Evolutionary conservation across 2,888 invertebrate genomes (phyloP).

Genomic region (Amblyjoppa proteus): DNA sequence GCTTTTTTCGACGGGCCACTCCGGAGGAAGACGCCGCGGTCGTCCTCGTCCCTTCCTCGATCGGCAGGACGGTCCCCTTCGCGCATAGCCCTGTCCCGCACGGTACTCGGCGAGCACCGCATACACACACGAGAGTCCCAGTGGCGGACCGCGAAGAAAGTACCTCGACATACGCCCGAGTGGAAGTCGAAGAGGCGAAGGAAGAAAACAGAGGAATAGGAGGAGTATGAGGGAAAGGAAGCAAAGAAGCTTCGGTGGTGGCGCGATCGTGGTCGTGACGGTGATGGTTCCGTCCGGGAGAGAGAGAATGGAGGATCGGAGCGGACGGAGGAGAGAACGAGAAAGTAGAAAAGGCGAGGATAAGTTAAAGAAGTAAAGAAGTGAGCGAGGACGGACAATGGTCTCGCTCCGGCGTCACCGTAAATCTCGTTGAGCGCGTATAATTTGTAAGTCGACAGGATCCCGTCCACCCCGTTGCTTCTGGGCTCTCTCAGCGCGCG

Average conservation of each 20-base stretch:
- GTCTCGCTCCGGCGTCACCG: constrained; percentile 84
- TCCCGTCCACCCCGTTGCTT: constrained; percentile 66
- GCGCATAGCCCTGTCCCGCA: constrained; percentile 13
- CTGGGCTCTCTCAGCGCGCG: constrained; percentile 14
- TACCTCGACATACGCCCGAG: constrained; percentile 24
- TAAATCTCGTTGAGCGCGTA: constrained; percentile 85
- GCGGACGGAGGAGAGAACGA: constrained; percentile 53
- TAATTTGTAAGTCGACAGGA: constrained; percentile 85
- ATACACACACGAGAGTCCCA: constrained; percentile 30
- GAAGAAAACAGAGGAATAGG: constrained; percentile 44
- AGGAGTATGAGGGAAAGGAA: constrained; percentile 47
- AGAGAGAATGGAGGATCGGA: constrained; percentile 53
- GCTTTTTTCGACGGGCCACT: constrained; percentile 71
- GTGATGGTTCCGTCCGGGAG: constrained; percentile 36
- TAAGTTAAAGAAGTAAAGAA: constrained; percentile 76
- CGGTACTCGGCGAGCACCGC: background rate
- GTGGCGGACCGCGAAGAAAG: constrained; percentile 27
- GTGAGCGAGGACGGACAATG: constrained; percentile 84
- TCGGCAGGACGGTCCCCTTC: constrained; percentile 19
- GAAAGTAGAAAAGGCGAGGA: constrained; percentile 66
- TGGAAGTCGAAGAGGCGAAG: constrained; percentile 28
- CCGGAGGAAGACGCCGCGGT: constrained; percentile 24
- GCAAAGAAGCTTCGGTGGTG: constrained; percentile 50
- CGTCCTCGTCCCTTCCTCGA: constrained; percentile 34
- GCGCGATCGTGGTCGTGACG: constrained; percentile 17